A percentile compares a stretch with the other conserved stretches of the same genome.
phyloP scores from a whole-genome alignment of 2,888 invertebrate species.

The Hemistola chrysoprasaria region DNA sequence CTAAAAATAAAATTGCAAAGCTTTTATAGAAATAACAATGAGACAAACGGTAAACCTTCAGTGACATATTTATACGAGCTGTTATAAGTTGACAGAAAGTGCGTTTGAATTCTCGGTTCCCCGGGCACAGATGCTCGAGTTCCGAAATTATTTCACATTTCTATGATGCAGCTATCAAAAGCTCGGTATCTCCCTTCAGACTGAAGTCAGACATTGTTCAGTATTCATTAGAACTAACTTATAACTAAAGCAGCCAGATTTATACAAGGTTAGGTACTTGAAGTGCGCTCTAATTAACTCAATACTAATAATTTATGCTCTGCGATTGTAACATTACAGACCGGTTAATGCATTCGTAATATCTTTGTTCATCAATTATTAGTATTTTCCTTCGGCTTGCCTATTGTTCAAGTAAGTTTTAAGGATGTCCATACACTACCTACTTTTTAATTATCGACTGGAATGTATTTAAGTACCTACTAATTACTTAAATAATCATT shows the following conservation, averaged over 20 bases:
- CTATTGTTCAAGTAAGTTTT: too few species aligned
- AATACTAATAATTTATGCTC: slow-evolving; percentile 15
- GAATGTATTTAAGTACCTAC: too few species aligned
- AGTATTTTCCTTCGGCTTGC: too few species aligned
- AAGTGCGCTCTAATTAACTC: slow-evolving; percentile 23
- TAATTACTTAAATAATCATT: too few species aligned
- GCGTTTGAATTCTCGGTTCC: slow-evolving; percentile 32
- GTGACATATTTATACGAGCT: slow-evolving; percentile 18
- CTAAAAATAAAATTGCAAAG: slow-evolving; percentile 5
- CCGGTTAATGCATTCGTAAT: slow-evolving; percentile 9
- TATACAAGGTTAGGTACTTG: slow-evolving; percentile 26
- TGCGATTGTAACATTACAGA: slow-evolving; percentile 1
- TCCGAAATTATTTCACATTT: slow-evolving; percentile 31
- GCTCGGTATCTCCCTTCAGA: slow-evolving; percentile 30
- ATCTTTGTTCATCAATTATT: slow-evolving; percentile 1
- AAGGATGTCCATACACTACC: too few species aligned
- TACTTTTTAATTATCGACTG: too few species aligned
- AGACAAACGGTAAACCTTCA: slow-evolving; percentile 13
- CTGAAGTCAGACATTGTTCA: slow-evolving; percentile 21
- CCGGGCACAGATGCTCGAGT: slow-evolving; percentile 25
- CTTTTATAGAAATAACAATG: slow-evolving; percentile 9
- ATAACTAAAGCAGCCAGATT: slow-evolving; percentile 13
- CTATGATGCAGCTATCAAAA: slow-evolving; percentile 27
- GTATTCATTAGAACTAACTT: slow-evolving; percentile 31
- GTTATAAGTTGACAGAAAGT: slow-evolving; percentile 30